Base-by-base conservation (phyloP, 2,888 invertebrate species). In the Philhelius pedissequus region DNA sequence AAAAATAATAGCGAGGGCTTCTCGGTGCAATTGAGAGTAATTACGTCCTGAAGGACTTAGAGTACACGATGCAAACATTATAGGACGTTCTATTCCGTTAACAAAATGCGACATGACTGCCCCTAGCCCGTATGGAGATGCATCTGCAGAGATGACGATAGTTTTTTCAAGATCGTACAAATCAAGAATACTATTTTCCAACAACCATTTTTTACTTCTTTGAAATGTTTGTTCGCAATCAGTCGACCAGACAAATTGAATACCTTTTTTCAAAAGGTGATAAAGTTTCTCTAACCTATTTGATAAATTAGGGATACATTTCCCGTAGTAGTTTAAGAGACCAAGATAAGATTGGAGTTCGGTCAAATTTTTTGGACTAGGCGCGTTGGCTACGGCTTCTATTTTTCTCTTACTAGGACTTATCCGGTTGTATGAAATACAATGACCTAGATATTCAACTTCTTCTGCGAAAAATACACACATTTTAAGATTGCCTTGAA, bases 1-100 rank as follows among this genome's bases (percentile, higher is more conserved):
- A 74, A 88, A 91, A 22, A 91, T 86, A 4, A 91, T 86, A 9
- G 89, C 89, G 9, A 90, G 86, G 11, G 89, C 90, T 86, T 89
- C 88, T 4, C 87, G 80, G 50, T 89, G 87, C 9, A 88, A 69
- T 43, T 89, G 88, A 9, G 87, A 90, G 80, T 89, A 88, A 48
- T 87, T 87, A 40, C 54, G 40, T 43, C 82, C 75, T 1, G 78
- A 32, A 3, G 71, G 43, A 32, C 70, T 73, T 54, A 87, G 70
- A 0, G 83, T 66, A 40, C 70, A 68, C 1, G 79, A 82, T 1
- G 64, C 76, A 54, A 83, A 81, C 38, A 77, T 69, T 9, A 86
- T 60, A 3, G 81, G 78, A 27, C 68, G 64, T 69, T 86, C 77
- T n/a, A 40, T 60, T 2, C 82, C 79, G 25, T 86, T 58, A 38